Evolutionary conservation across 2,113 vertebrate species (phyloP).

Genomic region (Nannospalax galili): DNA sequence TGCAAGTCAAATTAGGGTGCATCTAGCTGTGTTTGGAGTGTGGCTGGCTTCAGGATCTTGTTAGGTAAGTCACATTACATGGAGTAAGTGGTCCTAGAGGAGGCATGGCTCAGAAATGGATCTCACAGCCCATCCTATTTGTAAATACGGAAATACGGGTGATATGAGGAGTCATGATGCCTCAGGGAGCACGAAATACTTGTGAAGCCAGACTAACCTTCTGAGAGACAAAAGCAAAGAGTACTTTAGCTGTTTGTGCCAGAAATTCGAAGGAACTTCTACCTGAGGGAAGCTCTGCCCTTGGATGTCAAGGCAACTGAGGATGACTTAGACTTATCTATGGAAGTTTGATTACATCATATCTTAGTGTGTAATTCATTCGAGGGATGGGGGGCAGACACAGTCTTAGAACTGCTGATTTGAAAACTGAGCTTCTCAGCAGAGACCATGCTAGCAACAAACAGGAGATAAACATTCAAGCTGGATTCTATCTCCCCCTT

Average conservation of each 20-base stretch:
- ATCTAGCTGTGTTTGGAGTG: conserved; percentile 23
- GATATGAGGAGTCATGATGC: conserved; percentile 13
- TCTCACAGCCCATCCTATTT: conserved; percentile 34
- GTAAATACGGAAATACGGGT: not conserved
- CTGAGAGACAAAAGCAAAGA: conserved; percentile 26
- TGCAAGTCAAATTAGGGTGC: conserved; percentile 44
- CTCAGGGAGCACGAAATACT: not conserved
- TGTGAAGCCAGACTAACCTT: not conserved
- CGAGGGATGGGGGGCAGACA: not conserved
- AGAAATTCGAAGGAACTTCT: conserved; percentile 21
- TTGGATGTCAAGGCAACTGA: conserved; percentile 1
- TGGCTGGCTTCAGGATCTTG: conserved; percentile 51
- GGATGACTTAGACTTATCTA: not conserved
- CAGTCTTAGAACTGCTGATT: not conserved
- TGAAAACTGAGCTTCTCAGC: not conserved
- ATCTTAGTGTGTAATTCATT: not conserved
- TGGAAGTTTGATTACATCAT: not conserved
- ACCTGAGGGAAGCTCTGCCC: not conserved
- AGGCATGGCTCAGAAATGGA: conserved; percentile 39
- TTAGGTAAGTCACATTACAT: conserved; percentile 55
- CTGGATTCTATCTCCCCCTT: not conserved
- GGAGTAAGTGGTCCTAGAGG: not conserved
- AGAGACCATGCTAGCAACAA: not conserved
- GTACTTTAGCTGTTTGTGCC: conserved; percentile 34
- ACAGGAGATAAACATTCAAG: not conserved